These are phyloP conservation scores for Sphaeramia orbicularis DNA, from an alignment of 2,797 vertebrate genomes.

Conservation along the genomic window DNA sequence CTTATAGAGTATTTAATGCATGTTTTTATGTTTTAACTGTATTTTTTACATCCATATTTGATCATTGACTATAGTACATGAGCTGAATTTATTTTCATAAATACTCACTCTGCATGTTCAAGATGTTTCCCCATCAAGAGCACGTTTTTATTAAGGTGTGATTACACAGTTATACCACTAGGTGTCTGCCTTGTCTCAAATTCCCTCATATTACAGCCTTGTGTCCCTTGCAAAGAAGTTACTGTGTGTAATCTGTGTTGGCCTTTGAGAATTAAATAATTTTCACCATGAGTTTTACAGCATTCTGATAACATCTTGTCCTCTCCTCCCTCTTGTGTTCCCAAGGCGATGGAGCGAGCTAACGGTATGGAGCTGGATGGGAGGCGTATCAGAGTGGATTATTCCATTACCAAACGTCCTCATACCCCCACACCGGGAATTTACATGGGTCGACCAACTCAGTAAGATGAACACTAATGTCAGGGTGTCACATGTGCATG, in stretches of 20 bases:
- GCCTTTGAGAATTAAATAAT: conserved; percentile 28
- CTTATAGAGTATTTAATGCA: not conserved
- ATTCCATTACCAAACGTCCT: conserved; percentile 94
- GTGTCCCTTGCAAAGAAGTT: not conserved
- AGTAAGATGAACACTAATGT: conserved; percentile 83
- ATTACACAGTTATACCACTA: conserved; percentile 65
- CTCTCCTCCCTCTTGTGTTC: conserved; percentile 33
- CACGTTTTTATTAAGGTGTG: conserved; percentile 22
- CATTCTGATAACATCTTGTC: conserved; percentile 27
- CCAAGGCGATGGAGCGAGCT: conserved; percentile 93
- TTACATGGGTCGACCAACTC: conserved; percentile 94
- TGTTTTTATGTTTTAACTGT: not conserved
- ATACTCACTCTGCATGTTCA: not conserved
- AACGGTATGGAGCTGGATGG: conserved; percentile 97
- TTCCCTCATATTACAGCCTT: not conserved
- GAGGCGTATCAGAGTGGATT: conserved; percentile 93
- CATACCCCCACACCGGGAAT: conserved; percentile 96
- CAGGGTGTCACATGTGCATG: not conserved
- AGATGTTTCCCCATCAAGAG: not conserved
- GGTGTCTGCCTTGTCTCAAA: conserved; percentile 67
- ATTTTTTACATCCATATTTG: not conserved
- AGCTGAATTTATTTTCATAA: not conserved
- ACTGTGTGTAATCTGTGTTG: conserved; percentile 11
- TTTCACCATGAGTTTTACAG: not conserved
- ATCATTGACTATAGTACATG: not conserved